Conservation (phyloP, 2,113 vertebrate genomes). For the Bubo blakistoni region DNA sequence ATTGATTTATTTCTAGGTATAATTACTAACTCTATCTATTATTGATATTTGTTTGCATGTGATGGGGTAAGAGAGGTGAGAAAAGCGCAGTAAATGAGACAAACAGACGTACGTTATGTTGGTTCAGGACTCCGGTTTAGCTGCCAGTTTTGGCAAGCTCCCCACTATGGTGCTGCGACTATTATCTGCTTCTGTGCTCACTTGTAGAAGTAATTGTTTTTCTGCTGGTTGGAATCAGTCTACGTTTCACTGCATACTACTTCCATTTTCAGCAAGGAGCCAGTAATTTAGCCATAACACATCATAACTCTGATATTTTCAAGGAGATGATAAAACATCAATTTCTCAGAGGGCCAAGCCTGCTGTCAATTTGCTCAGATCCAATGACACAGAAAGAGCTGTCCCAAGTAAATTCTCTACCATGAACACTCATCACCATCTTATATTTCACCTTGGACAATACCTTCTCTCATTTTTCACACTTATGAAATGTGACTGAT, state of each 20-base stretch:
- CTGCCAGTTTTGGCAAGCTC: slow-evolving; percentile 2
- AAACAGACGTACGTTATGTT: background rate
- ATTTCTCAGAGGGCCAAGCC: background rate
- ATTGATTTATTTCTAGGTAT: background rate
- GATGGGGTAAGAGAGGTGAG: background rate
- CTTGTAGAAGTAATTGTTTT: slow-evolving; percentile 13
- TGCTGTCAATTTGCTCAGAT: background rate
- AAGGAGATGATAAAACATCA: background rate
- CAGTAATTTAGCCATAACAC: slow-evolving; percentile 9
- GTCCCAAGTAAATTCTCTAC: background rate
- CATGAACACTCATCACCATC: background rate
- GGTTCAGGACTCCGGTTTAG: background rate
- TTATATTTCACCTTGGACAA: background rate
- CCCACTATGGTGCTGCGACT: background rate
- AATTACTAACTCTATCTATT: background rate
- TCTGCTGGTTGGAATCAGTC: background rate
- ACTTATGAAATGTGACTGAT: background rate
- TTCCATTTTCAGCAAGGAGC: background rate
- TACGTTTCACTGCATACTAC: background rate
- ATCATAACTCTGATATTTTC: background rate
- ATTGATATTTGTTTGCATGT: background rate
- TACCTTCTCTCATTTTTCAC: background rate
- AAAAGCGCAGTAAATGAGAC: background rate
- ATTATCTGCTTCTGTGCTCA: slow-evolving; percentile 11
- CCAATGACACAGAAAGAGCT: background rate